Base-by-base conservation (phyloP, 2,113 vertebrate species). In the Heterochromis multidens region DNA sequence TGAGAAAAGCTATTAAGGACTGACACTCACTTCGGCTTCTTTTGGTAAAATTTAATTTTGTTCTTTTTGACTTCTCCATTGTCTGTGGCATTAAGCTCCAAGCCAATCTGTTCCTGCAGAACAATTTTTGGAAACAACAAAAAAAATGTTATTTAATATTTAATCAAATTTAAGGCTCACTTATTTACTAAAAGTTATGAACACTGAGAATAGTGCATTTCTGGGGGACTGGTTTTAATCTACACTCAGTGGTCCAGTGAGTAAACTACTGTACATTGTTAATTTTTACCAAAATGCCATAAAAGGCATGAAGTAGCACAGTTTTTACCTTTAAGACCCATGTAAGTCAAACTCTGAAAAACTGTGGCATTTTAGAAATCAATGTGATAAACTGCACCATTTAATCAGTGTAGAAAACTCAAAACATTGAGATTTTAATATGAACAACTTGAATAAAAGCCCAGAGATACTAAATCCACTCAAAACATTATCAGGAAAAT, bases 401-500 rank as follows among this genome's bases (percentile, higher is more conserved):
- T 74, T 2, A 2, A 74, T 49, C 46, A 74, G 27, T 52, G 67
- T n/a, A 74, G 46, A 27, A 74, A 74, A 74, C 46, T 52, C 17
- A 52, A 52, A 74, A 74, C 43, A 74, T 21, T 21, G 17, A 31
- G 46, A 74, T 74, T 74, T 74, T 52, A 72, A 72, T 52, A 72
- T 72, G 43, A 72, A 74, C 46, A 21, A 29, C 43, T 49, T 70
- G 40, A 70, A 70, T 27, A 74, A n/a, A 74, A 74, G 11, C 46
- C 46, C 46, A 74, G 19, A 60, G 77, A 85, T 72, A n/a, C 56
- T 27, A 57, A 80, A 80, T 77, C 23, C 72, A 77, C 78, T 78
- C 17, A 29, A 74, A 74, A 74, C 70, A 74, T 54, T 87, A 83
- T 78, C 80, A 76, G 46, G 54, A 83, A 84, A 81, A n/a, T 46